Evolutionary conservation across 2,888 invertebrate species (phyloP), one percentile per base, ranked within the genome.

Genomic region (Lysandra coridon): DNA sequence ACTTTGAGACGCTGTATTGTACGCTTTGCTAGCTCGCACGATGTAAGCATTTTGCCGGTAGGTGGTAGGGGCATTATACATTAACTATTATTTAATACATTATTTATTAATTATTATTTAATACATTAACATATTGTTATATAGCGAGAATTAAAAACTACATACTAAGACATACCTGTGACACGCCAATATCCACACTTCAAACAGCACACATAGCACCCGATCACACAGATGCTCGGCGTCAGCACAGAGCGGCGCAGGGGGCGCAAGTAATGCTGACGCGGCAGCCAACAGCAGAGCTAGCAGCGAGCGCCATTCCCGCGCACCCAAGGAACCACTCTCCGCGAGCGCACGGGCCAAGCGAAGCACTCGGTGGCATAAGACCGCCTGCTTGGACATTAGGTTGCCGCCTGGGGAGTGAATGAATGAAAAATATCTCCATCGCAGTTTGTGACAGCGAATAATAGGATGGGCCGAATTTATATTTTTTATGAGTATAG

Each of bases 191-290:
- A 95, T 88, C 96, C 95, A 95, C 79, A 98, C 97, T 93, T 99
- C 98, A 90, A 99, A 98, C 79, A 99, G 95, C 60, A 99, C 99
- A 83, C 98, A 98, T 5, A 99, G 95, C 78, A 99, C 98, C 60
- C 99, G 95, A 90, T 99, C 98, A 88, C 99, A 98, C 74, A 99
- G 95, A 88, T 99, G 98, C 89, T 99, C 99, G 0, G 98, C 98
- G n/a, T 98, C 98, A 86, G 98, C 98, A 91, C 99, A 99, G 92
- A 98, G 98, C 53, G 98, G 97, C 5, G 98, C 98, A 6, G 99
- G 99, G 40, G 99, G 98, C 1, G 98, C 97, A 81, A 99, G 95
- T 64, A 99, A 94, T 10, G 98, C 98, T 84, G 99, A 98, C 87
- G 99, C 99, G 60, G 99, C 93, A 0, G 92, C 88, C 81, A 99